phyloP scores from a whole-genome alignment of 2,113 vertebrate species.

The Cromileptes altivelis region DNA sequence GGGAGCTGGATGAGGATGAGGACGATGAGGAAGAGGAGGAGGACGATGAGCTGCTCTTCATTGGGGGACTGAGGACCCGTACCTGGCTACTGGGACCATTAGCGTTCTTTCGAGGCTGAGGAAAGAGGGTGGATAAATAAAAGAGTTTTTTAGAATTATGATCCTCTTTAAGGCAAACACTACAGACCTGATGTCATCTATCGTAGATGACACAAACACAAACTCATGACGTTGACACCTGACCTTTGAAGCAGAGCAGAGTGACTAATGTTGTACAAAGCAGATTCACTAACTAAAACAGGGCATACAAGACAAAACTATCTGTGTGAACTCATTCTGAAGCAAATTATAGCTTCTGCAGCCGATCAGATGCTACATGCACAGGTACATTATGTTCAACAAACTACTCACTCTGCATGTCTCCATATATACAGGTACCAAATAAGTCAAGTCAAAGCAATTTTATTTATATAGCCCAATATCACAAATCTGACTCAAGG shows the following conservation, averaged over 20 bases:
- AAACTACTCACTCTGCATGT: not conserved
- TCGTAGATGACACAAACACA: conserved; percentile 1
- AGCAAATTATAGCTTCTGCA: not conserved
- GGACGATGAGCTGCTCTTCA: conserved; percentile 89
- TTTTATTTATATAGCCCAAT: too few relatives aligned
- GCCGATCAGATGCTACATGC: not conserved
- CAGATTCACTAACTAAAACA: not conserved
- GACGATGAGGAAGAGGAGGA: conserved; percentile 84
- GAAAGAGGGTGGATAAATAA: conserved; percentile 51
- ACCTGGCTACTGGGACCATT: conserved; percentile 92
- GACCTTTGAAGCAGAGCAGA: conserved; percentile 18
- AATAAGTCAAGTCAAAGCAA: not conserved
- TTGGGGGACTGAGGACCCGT: conserved; percentile 92
- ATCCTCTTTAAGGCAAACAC: not conserved
- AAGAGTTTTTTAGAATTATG: not conserved
- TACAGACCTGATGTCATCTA: not conserved
- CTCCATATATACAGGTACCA: not conserved
- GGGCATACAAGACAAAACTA: not conserved
- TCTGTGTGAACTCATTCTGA: not conserved
- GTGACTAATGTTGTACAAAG: not conserved
- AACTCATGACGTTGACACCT: not conserved
- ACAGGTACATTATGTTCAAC: not conserved
- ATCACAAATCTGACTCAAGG: not conserved
- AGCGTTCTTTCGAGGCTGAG: conserved; percentile 94
- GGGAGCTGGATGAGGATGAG: conserved; percentile 84